Evolutionary conservation across 2,797 vertebrate genomes (phyloP).

Genomic region (Chelonia mydas): DNA sequence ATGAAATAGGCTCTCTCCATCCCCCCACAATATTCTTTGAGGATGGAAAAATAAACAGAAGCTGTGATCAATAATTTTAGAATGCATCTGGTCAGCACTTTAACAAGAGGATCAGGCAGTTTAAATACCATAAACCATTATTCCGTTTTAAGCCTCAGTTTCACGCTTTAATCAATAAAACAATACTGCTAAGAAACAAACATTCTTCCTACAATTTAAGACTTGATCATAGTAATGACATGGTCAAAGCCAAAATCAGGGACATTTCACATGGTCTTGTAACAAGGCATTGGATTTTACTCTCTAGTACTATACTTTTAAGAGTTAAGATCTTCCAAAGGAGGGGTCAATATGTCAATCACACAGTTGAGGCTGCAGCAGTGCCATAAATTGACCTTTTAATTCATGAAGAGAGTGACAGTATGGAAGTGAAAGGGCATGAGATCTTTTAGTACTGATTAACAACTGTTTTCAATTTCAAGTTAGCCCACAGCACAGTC

Average conservation of each 20-base stretch:
- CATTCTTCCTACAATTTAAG: neutral
- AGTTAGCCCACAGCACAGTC: neutral
- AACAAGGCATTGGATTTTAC: neutral
- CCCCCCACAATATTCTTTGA: neutral
- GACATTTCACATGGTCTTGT: neutral
- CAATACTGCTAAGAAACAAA: neutral
- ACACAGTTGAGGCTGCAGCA: neutral
- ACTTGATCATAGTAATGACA: neutral
- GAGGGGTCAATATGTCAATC: neutral
- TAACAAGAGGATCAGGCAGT: neutral
- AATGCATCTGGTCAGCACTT: neutral
- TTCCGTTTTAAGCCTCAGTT: neutral
- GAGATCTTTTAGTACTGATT: neutral
- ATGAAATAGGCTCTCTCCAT: neutral
- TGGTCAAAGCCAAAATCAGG: neutral
- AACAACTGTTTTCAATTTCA: conserved; percentile 18
- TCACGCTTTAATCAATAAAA: neutral
- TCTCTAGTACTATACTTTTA: neutral
- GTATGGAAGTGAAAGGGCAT: neutral
- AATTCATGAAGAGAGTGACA: neutral
- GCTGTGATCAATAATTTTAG: fast-evolving
- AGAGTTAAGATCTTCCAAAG: neutral
- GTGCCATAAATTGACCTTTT: neutral
- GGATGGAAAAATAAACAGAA: neutral
- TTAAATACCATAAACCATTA: neutral